These are phyloP conservation scores for Morinoia aosen DNA, from an alignment of 2,888 invertebrate species.

Conservation along the genomic window DNA sequence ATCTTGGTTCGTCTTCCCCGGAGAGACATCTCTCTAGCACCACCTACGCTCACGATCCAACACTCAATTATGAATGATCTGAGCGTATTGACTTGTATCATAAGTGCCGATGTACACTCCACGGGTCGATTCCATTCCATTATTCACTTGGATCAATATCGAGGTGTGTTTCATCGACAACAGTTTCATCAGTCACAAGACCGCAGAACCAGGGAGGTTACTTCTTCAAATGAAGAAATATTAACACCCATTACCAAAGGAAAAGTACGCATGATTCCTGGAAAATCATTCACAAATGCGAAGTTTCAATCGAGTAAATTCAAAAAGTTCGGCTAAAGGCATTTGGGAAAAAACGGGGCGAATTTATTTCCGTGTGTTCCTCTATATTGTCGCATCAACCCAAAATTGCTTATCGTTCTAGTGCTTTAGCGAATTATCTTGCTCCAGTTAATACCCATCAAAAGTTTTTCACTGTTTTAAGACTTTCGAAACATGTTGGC, in stretches of 20 bases:
- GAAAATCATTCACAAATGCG: not conserved
- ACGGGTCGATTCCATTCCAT: not conserved
- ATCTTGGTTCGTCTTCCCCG: not conserved
- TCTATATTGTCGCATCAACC: not conserved
- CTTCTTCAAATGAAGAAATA: not conserved
- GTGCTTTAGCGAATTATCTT: not conserved
- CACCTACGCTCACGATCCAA: not conserved
- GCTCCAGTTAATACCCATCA: not conserved
- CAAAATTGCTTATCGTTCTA: not conserved
- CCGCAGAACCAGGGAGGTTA: not conserved
- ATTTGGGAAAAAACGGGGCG: not conserved
- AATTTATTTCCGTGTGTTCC: not conserved
- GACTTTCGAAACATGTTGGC: not conserved
- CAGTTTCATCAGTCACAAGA: not conserved
- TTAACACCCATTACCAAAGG: not conserved
- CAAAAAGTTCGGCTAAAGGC: not conserved
- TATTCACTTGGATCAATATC: not conserved
- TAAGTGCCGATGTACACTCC: not conserved
- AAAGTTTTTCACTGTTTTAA: not conserved
- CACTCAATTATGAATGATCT: not conserved
- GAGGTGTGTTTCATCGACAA: not conserved
- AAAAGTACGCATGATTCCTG: not conserved
- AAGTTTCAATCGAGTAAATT: not conserved
- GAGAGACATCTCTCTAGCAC: constrained; percentile 3
- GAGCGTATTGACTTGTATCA: not conserved